Conservation (phyloP, 2,888 invertebrate genomes). For the Agrochola circellaris region DNA sequence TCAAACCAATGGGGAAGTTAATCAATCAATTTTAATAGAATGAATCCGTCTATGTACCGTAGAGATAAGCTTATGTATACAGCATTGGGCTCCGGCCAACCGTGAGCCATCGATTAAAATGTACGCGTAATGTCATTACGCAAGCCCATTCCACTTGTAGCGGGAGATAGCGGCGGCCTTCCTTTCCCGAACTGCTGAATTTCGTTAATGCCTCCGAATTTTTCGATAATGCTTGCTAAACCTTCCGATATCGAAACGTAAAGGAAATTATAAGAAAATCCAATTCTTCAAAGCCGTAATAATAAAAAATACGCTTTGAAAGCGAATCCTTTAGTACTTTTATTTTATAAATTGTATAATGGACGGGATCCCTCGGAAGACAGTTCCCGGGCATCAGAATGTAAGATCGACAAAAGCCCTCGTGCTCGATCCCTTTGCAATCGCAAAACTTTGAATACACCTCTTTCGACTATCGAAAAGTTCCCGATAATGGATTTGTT, state of each 20-base stretch:
- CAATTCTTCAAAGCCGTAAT: constrained; percentile 53
- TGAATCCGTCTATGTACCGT: constrained; percentile 71
- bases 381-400: constrained; percentile 71
- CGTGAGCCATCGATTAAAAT: constrained; percentile 84
- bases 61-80: constrained; percentile 75
- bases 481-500: constrained; percentile 90
- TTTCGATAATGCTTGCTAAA: constrained; percentile 77
- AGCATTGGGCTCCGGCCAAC: constrained; percentile 79
- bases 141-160: constrained; percentile 75
- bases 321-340: constrained; percentile 67
- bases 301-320: constrained; percentile 58
- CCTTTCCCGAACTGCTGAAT: constrained; percentile 70
- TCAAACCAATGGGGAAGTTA: constrained; percentile 68
- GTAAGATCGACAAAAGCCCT: constrained; percentile 78
- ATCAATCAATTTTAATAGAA: constrained; percentile 79
- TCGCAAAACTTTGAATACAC: constrained; percentile 87
- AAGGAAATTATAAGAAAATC: constrained; percentile 75
- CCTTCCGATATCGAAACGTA: constrained; percentile 73
- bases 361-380: constrained; percentile 71
- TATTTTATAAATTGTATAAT: constrained; percentile 71
- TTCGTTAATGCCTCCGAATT: constrained; percentile 78
- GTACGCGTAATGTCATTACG: constrained; percentile 84
- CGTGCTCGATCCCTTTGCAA: constrained; percentile 80
- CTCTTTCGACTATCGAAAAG: constrained; percentile 90
- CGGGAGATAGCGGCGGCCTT: constrained; percentile 76